Evolutionary conservation across 2,113 vertebrate species (phyloP).

Genomic region (Aleadryas rufinucha): DNA sequence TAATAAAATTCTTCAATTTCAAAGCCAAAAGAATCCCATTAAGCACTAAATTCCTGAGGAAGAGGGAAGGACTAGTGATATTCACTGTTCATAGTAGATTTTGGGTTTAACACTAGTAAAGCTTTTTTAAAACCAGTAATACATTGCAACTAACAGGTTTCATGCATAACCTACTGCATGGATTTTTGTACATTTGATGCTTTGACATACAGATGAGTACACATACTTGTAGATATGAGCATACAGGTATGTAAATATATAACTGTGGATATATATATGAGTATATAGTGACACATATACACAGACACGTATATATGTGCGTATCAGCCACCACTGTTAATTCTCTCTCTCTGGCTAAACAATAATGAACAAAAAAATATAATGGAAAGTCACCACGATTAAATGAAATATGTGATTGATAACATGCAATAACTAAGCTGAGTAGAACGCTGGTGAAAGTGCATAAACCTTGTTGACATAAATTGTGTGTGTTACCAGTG

Average conservation of each 20-base stretch:
- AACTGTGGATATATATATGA: background rate
- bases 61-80: background rate
- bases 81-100: background rate
- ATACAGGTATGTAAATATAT: background rate
- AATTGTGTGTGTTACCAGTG: background rate
- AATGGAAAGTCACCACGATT: background rate
- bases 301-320: background rate
- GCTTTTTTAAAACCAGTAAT: background rate
- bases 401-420: background rate
- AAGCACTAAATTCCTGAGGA: background rate
- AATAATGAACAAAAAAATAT: background rate
- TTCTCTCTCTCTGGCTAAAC: background rate
- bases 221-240: background rate
- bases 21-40: slow-evolving; percentile 34
- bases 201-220: background rate
- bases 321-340: background rate
- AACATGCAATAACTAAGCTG: background rate
- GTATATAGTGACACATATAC: background rate
- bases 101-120: background rate
- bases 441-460: background rate
- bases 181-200: background rate
- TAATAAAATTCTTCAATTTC: slow-evolving; percentile 44
- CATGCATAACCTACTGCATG: background rate
- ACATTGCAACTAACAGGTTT: background rate
- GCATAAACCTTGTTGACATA: background rate